Conservation (phyloP, 2,113 vertebrate species). For the Raja brachyura region DNA sequence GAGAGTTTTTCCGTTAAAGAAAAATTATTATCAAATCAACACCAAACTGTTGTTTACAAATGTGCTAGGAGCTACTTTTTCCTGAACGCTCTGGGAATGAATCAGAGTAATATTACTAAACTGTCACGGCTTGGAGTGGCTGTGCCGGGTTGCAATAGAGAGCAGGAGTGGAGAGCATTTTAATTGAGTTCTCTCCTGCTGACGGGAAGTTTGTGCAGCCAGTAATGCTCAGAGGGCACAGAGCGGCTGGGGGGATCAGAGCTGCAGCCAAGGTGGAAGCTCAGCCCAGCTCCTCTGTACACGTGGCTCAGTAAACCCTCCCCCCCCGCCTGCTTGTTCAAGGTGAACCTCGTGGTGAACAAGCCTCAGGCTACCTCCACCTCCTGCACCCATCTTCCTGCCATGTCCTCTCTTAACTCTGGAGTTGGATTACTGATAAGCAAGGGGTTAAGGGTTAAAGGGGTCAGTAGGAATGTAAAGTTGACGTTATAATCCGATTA, state of each 20-base stretch:
- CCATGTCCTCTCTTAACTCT: neutral
- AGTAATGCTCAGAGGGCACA: too few species aligned
- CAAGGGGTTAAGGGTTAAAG: too few species aligned
- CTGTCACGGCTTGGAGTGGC: neutral
- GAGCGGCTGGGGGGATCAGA: neutral
- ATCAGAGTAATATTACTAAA: conserved; percentile 12
- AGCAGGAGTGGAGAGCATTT: neutral
- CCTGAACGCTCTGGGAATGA: neutral
- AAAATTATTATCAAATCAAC: conserved; percentile 9
- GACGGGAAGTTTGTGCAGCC: neutral
- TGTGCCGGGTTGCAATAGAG: neutral
- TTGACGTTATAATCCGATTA: too few species aligned
- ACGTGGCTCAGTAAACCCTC: neutral
- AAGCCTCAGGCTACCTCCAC: neutral
- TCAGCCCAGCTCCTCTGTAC: neutral
- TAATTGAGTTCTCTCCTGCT: conserved; percentile 6
- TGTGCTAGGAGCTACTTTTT: neutral
- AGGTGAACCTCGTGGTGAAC: neutral
- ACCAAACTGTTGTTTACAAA: conserved; percentile 30
- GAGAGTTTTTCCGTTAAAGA: conserved; percentile 2
- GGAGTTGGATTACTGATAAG: too few species aligned
- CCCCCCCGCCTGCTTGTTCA: neutral
- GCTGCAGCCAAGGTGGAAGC: neutral
- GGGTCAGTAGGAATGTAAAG: too few species aligned
- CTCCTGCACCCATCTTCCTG: neutral